Base-by-base conservation (phyloP, 2,888 invertebrate species). In the Aspidiotus rigidus region DNA sequence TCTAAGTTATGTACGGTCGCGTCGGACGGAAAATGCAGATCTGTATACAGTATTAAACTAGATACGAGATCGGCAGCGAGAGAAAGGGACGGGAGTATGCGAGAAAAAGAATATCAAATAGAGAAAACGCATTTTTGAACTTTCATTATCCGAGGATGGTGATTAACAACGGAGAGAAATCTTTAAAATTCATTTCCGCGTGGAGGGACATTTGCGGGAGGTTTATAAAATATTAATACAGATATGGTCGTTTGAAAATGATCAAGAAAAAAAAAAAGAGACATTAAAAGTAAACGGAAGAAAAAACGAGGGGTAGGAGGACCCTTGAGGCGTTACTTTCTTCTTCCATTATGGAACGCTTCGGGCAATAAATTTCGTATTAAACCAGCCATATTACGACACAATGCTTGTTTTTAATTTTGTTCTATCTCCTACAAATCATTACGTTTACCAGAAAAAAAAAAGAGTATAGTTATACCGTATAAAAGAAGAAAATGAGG, bases 181-280 rank as follows among this genome's bases (percentile, higher is more conserved):
- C 66, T 66, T 66, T 66, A 66, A 66, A 66, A 66, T 66, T 66
- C 66, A 66, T 66, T 66, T 66, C 66, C 66, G 66, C 66, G 59
- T 44, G 66, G 66, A 56, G 66, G 57, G 66, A 66, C 66, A 66
- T 66, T 66, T 56, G 57, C 57, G 66, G 57, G 66, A 66, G 28
- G 66, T 57, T 66, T 66, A 66, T 66, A 66, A 66, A 66, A 66
- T 66, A 66, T 66, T 66, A 66, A 66, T 66, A 66, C 66, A 66
- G 66, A 66, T 66, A 66, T 66, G 66, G 66, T 66, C 66, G 66
- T 66, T 66, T 66, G 66, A 66, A 66, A 66, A 66, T 66, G 66
- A 66, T 66, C 66, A 66, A 66, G 66, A 66, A 66, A 66, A 66
- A 66, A 63, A 55, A 66, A 56, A 66, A 66, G 57, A 66, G 66